Percentiles rank a stretch among this genome's conserved stretches.
Conservation (phyloP, 2,113 vertebrate genomes). For the Lampris incognitus region DNA sequence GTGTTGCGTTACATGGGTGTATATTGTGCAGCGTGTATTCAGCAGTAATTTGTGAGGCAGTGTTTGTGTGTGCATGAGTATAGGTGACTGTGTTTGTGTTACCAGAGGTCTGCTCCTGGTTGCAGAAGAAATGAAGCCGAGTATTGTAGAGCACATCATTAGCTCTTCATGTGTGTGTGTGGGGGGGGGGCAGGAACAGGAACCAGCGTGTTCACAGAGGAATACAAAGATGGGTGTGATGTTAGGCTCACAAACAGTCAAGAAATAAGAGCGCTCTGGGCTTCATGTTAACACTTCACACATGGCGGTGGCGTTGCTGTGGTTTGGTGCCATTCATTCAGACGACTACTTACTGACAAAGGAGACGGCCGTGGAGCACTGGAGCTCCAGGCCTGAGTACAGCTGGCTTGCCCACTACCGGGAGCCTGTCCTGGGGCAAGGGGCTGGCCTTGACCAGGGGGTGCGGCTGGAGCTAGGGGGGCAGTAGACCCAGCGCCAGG, state of each 20-base stretch:
- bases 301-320: conserved; percentile 13
- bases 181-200: neutral
- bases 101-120: neutral
- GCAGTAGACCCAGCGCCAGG: conserved; percentile 41
- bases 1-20: too few species aligned
- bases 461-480: conserved; percentile 57
- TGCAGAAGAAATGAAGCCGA: too few species aligned
- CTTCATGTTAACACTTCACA: conserved; percentile 40
- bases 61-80: neutral
- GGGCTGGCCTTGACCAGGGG: conserved; percentile 52
- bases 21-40: neutral
- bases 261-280: conserved; percentile 37
- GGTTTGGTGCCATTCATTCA: conserved; percentile 36
- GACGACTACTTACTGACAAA: conserved; percentile 86
- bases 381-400: conserved; percentile 83
- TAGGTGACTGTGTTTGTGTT: neutral
- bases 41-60: neutral
- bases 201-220: neutral
- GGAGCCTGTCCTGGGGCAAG: conserved; percentile 69
- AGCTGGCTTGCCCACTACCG: conserved; percentile 80
- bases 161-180: neutral
- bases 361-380: conserved; percentile 81
- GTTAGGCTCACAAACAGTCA: conserved; percentile 36
- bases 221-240: neutral
- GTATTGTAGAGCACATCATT: too few species aligned